Conservation (phyloP, 2,888 invertebrate genomes). For the Prosapia bicincta region DNA sequence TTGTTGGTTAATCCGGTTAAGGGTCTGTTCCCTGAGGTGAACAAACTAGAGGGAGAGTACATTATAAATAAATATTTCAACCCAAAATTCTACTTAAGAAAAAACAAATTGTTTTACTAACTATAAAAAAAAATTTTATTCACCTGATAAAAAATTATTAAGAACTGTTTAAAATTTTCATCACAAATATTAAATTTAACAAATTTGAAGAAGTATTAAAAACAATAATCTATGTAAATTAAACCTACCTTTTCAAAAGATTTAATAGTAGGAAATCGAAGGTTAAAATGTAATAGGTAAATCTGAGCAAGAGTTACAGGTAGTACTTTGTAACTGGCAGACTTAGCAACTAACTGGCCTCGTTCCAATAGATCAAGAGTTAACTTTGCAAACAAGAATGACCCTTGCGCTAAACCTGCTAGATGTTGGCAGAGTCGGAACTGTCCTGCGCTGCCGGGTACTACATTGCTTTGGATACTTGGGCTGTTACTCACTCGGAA, state of each 20-base stretch:
- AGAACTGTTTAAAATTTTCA: too few species aligned
- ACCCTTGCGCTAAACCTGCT: constrained; percentile 78
- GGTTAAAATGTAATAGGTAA: constrained; percentile 86
- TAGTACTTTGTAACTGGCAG: constrained; percentile 88
- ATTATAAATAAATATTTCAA: too few species aligned
- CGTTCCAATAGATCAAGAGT: constrained; percentile 88
- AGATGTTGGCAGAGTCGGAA: constrained; percentile 84
- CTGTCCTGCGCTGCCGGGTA: constrained; percentile 56
- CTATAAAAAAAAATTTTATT: too few species aligned
- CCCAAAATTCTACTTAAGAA: too few species aligned
- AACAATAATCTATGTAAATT: too few species aligned
- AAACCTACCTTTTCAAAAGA: constrained; percentile 72
- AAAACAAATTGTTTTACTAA: too few species aligned
- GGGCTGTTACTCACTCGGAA: constrained; percentile 75
- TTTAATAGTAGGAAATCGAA: constrained; percentile 83
- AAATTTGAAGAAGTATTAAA: too few species aligned
- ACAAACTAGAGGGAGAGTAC: too few species aligned
- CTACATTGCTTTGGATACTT: constrained; percentile 79
- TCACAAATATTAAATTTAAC: too few species aligned
- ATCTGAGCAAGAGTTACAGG: constrained; percentile 87
- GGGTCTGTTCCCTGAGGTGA: too few species aligned
- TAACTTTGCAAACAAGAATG: constrained; percentile 88
- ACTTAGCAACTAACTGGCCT: constrained; percentile 90
- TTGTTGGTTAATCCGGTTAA: too few species aligned
- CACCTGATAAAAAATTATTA: too few species aligned